Conservation (phyloP, 2,888 invertebrate genomes). For the Ecliptopera silaceata region DNA sequence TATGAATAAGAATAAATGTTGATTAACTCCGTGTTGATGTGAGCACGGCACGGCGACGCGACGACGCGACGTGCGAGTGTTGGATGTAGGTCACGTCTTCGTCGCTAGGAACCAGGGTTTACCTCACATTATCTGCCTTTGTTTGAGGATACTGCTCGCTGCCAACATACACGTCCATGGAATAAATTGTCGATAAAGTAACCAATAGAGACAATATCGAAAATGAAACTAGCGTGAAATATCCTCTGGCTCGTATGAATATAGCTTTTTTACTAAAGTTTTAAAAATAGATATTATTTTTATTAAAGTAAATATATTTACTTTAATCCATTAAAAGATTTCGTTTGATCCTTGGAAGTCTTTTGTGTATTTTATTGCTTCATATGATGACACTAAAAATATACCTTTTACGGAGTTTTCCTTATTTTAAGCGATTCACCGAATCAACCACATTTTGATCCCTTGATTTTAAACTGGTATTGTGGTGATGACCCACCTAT, state of each 20-base stretch:
- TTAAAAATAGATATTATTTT: background rate
- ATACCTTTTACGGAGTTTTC: constrained; percentile 7
- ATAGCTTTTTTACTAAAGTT: background rate
- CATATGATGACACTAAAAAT: background rate
- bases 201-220: background rate
- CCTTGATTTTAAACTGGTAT: no score
- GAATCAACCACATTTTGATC: background rate
- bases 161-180: background rate
- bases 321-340: constrained; percentile 3
- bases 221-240: background rate
- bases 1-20: constrained; percentile 18
- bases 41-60: constrained; percentile 7
- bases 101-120: constrained; percentile 56
- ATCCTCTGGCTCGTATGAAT: background rate
- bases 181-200: background rate
- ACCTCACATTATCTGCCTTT: constrained; percentile 39
- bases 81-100: constrained; percentile 49
- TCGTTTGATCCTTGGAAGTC: background rate
- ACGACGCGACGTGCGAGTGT: constrained; percentile 7
- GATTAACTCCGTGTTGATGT: constrained; percentile 7
- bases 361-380: constrained; percentile 2
- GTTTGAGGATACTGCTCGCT: constrained; percentile 7
- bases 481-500: no score
- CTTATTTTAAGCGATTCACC: constrained; percentile 5
- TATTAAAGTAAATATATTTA: background rate